Conservation (phyloP, 1,140 invertebrate genomes). For the Euborellia annulipes region DNA sequence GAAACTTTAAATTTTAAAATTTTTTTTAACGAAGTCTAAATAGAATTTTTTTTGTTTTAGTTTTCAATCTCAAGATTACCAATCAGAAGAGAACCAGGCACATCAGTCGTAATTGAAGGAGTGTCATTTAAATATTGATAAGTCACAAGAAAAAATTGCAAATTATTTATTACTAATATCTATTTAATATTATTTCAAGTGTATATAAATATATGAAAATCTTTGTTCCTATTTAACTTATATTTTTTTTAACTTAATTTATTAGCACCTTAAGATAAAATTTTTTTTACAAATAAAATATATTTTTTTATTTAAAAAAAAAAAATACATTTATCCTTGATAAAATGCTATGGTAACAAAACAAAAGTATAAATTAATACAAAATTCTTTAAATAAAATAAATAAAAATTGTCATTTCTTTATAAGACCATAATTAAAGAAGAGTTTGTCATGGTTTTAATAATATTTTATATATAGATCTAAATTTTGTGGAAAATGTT, state of each 20-base stretch:
- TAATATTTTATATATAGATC: too few species aligned
- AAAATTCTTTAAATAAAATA: too few species aligned
- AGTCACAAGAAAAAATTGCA: background rate
- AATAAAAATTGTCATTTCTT: too few species aligned
- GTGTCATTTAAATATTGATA: constrained; percentile 21
- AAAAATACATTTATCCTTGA: constrained; percentile 26
- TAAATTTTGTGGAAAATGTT: too few species aligned
- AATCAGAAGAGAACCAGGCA: constrained; percentile 21
- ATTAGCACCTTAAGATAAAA: background rate
- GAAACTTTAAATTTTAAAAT: background rate
- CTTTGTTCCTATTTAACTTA: background rate
- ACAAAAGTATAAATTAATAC: constrained; percentile 30
- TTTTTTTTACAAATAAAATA: constrained; percentile 16
- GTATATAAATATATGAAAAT: background rate
- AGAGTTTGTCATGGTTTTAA: too few species aligned
- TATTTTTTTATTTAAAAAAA: too few species aligned
- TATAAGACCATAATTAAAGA: too few species aligned
- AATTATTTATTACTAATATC: background rate
- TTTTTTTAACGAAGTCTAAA: background rate
- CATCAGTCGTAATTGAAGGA: constrained; percentile 27
- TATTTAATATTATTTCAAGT: background rate
- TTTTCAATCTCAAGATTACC: constrained; percentile 24
- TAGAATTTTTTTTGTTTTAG: constrained; percentile 6
- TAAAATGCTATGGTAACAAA: constrained; percentile 50
- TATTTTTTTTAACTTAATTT: background rate